Evolutionary conservation across 2,888 invertebrate species (phyloP).

Genomic region (Lacanobia wlatinum): DNA sequence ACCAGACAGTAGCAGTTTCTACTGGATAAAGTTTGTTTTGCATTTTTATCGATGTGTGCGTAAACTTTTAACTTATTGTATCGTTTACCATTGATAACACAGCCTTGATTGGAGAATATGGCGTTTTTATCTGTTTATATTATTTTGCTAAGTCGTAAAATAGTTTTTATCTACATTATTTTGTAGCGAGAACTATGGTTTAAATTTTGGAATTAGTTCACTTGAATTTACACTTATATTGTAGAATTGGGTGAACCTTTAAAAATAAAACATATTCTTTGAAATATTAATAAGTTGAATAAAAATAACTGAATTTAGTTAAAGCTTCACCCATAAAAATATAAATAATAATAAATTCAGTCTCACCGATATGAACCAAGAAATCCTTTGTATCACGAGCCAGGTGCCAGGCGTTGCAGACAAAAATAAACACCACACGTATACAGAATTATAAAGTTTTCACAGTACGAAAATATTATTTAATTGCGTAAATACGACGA

Average conservation of each 20-base stretch:
- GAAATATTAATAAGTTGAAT: not conserved
- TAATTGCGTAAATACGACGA: constrained; percentile 66
- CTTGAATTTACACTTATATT: not conserved
- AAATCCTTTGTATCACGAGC: constrained; percentile 70
- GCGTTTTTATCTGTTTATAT: constrained; percentile 13
- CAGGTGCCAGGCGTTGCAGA: constrained; percentile 48
- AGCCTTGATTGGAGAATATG: constrained; percentile 47
- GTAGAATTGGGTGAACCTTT: not conserved
- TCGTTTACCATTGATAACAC: constrained; percentile 6
- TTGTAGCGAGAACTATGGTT: too few species aligned
- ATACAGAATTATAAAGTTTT: constrained; percentile 55
- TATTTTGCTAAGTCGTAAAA: constrained; percentile 16
- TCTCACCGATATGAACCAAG: constrained; percentile 64
- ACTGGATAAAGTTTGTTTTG: constrained; percentile 7
- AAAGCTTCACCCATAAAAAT: too few species aligned
- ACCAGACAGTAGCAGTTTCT: constrained; percentile 1
- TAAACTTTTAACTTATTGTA: constrained; percentile 16
- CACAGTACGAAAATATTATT: constrained; percentile 67
- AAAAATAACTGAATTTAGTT: not conserved
- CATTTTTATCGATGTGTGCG: constrained; percentile 15
- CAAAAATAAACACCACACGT: constrained; percentile 74
- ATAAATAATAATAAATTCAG: constrained; percentile 10
- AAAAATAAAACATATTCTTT: not conserved
- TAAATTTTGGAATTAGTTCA: too few species aligned
- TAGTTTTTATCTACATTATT: not conserved